A percentile compares a stretch with the other conserved stretches of the same genome.
Evolutionary conservation across 2,797 vertebrate species (phyloP).

Genomic region (Enteromius radiatus): DNA sequence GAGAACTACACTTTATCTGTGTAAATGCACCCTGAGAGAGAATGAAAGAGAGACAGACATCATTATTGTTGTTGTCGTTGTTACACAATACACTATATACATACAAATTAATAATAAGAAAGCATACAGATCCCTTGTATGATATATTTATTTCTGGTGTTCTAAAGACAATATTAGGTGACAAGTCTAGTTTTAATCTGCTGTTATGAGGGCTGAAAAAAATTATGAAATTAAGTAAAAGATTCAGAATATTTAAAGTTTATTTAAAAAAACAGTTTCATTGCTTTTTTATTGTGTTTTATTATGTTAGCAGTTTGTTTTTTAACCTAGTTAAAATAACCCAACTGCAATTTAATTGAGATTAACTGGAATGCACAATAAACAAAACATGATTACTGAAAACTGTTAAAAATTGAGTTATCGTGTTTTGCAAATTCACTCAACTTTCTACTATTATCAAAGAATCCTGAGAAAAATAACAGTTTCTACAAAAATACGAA

Average conservation of each 20-base stretch:
- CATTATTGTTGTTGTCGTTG: not conserved
- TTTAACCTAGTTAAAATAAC: too few species aligned
- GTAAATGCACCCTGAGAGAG: conserved; percentile 90
- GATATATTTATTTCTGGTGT: not conserved
- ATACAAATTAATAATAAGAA: not conserved
- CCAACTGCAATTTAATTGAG: too few species aligned
- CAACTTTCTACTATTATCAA: not conserved
- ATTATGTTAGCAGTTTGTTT: too few species aligned
- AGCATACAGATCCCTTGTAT: not conserved
- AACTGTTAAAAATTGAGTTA: too few species aligned
- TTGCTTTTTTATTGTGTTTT: too few species aligned
- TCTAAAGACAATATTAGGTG: not conserved
- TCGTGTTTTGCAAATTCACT: too few species aligned
- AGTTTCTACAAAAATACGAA: not conserved
- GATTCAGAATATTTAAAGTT: not conserved
- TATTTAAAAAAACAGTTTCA: too few species aligned
- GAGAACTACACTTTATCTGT: conserved; percentile 95
- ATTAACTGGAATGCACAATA: too few species aligned
- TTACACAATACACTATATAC: not conserved
- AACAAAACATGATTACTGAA: too few species aligned
- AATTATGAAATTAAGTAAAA: not conserved
- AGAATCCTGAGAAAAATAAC: not conserved
- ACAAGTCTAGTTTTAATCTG: too few species aligned
- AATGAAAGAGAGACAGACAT: conserved; percentile 1
- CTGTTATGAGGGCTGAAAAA: not conserved